Conservation (phyloP, 1,140 invertebrate species). For the Trachymyrmex cornetzi region DNA sequence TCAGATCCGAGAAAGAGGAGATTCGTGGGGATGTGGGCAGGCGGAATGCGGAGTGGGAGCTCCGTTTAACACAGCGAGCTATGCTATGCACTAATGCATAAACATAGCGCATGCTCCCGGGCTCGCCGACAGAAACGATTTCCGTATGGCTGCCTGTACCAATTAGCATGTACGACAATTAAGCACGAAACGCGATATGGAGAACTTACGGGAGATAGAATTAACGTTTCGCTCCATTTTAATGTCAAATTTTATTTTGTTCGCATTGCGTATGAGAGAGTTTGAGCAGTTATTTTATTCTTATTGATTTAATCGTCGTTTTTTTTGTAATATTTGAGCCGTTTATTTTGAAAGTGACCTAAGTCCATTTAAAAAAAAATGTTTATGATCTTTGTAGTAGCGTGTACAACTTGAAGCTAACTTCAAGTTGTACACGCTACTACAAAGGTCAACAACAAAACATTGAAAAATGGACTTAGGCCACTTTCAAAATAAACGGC, state of each 20-base stretch:
- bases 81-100: slow-evolving; percentile 46
- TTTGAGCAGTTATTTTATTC: neutral
- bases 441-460: no score
- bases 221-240: neutral
- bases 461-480: no score
- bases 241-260: neutral
- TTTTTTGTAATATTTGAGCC: no score
- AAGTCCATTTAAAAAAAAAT: no score
- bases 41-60: slow-evolving; percentile 18
- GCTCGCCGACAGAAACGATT: slow-evolving; percentile 53
- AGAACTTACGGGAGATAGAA: neutral
- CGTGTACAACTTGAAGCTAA: no score
- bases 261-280: neutral
- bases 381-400: no score
- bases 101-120: slow-evolving; percentile 49
- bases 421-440: no score
- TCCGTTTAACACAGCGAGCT: slow-evolving; percentile 50
- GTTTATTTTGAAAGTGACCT: no score
- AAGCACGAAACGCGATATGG: slow-evolving; percentile 22
- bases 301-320: neutral
- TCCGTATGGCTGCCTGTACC: slow-evolving; percentile 48
- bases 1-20: neutral
- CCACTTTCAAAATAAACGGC: no score
- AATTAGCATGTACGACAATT: slow-evolving; percentile 65
- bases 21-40: slow-evolving; percentile 19